phyloP scores from a whole-genome alignment of 2,113 vertebrate species.

The Eulemur macaco region DNA sequence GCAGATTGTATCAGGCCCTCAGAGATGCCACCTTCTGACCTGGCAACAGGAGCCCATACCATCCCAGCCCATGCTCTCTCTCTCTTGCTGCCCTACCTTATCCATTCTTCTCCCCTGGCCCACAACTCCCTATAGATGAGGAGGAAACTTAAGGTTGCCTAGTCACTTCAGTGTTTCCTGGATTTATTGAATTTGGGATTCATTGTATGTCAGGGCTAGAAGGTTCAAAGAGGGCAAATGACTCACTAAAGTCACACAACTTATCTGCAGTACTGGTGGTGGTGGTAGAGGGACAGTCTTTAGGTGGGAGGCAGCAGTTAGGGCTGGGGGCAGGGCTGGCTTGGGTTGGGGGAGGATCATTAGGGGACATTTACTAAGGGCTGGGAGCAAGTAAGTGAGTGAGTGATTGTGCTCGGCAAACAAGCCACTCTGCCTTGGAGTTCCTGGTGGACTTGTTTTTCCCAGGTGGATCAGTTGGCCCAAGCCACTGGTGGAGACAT shows the following conservation, averaged over 20 bases:
- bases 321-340: neutral
- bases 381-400: neutral
- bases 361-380: neutral
- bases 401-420: neutral
- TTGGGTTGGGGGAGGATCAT: neutral
- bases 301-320: neutral
- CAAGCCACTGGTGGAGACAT: neutral
- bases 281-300: neutral
- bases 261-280: neutral
- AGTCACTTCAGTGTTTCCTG: neutral
- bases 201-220: neutral
- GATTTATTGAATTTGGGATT: conserved; percentile 38
- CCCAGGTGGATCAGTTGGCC: neutral
- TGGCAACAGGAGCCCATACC: neutral
- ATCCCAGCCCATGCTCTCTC: neutral
- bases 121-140: neutral
- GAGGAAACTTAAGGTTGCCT: neutral
- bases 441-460: neutral
- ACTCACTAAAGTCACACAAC: neutral
- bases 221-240: conserved; percentile 2
- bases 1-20: neutral
- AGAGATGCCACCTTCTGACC: neutral
- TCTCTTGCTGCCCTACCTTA: no score
- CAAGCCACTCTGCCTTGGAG: neutral
- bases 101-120: neutral